Conservation (phyloP, 2,113 vertebrate species). For the Myotis yumanensis region DNA sequence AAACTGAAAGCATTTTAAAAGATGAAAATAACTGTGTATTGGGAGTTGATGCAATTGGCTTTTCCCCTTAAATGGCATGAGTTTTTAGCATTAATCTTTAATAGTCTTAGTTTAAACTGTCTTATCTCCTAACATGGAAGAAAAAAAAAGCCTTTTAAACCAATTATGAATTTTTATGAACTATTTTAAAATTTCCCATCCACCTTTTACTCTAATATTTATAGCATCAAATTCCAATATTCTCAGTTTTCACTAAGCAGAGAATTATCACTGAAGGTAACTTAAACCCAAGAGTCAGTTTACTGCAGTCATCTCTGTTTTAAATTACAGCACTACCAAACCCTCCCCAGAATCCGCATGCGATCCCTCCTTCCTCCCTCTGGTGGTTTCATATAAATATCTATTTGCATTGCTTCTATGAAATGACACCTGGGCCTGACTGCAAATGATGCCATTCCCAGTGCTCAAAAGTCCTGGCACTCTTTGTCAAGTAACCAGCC, state of each 20-base stretch:
- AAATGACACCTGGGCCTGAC: background rate
- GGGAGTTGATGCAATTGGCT: background rate
- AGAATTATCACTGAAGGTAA: conserved; percentile 47
- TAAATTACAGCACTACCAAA: conserved; percentile 51
- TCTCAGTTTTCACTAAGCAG: conserved; percentile 67
- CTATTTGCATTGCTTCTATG: background rate
- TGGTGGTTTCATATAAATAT: background rate
- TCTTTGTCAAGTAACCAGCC: background rate
- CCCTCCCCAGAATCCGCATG: background rate
- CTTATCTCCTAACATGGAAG: background rate
- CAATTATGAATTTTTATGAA: background rate
- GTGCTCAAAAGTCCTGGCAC: background rate
- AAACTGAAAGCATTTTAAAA: background rate
- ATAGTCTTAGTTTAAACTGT: conserved; percentile 9
- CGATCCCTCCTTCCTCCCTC: background rate
- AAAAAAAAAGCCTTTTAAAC: background rate
- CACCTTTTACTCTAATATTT: conserved; percentile 48
- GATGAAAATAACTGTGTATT: background rate
- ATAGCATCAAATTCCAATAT: conserved; percentile 69
- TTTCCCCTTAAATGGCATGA: background rate
- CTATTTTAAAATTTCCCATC: conserved; percentile 32
- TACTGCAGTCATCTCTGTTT: conserved; percentile 59
- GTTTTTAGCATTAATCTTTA: background rate
- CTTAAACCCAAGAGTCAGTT: conserved; percentile 47
- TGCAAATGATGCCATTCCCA: background rate